phyloP scores from a whole-genome alignment of 2,113 vertebrate species.

The Theristicus caerulescens region DNA sequence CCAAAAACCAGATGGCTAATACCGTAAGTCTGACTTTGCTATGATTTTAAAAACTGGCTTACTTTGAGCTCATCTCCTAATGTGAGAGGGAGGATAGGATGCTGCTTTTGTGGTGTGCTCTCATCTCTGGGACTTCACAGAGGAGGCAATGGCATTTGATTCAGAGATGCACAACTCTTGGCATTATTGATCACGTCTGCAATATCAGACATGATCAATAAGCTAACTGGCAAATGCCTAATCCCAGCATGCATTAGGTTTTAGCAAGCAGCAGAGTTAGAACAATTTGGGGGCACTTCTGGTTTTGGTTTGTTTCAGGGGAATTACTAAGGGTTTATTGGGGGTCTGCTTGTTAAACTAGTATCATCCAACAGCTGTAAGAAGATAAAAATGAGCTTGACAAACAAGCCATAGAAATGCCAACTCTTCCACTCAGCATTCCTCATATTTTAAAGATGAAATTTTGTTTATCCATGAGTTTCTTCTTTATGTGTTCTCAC shows the following conservation, averaged over 20 bases:
- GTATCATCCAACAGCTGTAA: rapidly evolving
- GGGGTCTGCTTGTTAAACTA: background rate
- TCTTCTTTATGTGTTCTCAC: background rate
- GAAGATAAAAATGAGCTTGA: background rate
- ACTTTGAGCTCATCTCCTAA: background rate
- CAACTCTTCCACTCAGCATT: background rate
- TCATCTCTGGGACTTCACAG: background rate
- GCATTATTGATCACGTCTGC: constrained; percentile 10
- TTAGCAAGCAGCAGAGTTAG: background rate
- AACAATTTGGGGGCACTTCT: background rate
- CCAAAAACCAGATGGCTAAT: background rate
- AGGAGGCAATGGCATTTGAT: background rate
- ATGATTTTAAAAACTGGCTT: background rate
- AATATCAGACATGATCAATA: constrained; percentile 17
- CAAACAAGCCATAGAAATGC: background rate
- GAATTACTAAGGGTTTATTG: rapidly evolving
- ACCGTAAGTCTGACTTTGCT: background rate
- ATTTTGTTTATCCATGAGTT: background rate
- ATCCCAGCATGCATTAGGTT: background rate
- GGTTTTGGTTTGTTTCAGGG: background rate
- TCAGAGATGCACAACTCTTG: background rate
- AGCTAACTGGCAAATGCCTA: background rate
- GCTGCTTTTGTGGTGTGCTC: background rate
- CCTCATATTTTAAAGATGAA: background rate
- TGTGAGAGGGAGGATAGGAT: background rate